These are phyloP conservation scores for Automeris io DNA, from an alignment of 2,888 invertebrate genomes.

Conservation along the genomic window DNA sequence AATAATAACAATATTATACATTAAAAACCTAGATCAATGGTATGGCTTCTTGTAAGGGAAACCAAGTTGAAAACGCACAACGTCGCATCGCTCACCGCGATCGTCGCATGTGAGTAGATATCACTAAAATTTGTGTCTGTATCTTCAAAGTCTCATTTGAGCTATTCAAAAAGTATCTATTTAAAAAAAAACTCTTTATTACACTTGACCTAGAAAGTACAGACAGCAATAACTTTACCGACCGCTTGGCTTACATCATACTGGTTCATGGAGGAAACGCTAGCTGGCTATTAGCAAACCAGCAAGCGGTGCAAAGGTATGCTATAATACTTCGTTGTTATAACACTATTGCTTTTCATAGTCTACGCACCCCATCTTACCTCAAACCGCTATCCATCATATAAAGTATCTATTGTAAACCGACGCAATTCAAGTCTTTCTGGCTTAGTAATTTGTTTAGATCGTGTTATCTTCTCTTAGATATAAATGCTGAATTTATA, in stretches of 20 bases:
- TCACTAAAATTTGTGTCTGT: constrained; percentile 3
- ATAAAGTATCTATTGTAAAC: not conserved
- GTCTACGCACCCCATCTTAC: constrained; percentile 11
- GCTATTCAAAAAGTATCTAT: constrained; percentile 16
- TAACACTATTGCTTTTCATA: constrained; percentile 38
- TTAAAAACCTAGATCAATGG: no score
- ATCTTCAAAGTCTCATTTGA: constrained; percentile 22
- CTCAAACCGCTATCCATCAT: not conserved
- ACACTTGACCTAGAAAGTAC: constrained; percentile 1
- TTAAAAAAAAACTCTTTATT: not conserved
- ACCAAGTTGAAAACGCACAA: constrained; percentile 56
- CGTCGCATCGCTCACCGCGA: constrained; percentile 67
- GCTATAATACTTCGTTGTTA: constrained; percentile 25
- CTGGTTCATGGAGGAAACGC: constrained; percentile 33
- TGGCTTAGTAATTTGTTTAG: not conserved
- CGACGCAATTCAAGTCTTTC: not conserved
- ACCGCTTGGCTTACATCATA: constrained; percentile 63
- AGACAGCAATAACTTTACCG: constrained; percentile 9
- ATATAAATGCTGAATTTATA: not conserved
- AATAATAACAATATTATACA: no score
- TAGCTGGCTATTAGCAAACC: constrained; percentile 14
- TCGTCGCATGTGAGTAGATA: constrained; percentile 71
- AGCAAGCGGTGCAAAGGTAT: constrained; percentile 38
- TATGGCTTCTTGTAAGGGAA: constrained; percentile 56
- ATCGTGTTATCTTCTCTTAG: not conserved